Conservation (phyloP, 2,888 invertebrate species). For the Himalopsyche anomala region DNA sequence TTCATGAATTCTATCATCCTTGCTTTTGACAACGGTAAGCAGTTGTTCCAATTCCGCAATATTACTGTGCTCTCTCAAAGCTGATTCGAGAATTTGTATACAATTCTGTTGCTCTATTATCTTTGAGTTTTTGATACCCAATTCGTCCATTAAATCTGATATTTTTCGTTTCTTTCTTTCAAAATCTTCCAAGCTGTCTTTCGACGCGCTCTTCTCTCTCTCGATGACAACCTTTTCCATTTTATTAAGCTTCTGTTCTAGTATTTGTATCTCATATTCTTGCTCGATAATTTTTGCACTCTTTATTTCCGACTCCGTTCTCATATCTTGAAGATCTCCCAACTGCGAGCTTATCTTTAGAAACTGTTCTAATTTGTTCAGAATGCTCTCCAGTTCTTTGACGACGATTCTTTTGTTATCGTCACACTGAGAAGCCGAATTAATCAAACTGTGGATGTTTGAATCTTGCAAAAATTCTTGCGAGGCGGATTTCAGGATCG, state of each 20-base stretch:
- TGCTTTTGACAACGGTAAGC: conserved; percentile 77
- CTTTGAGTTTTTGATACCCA: conserved; percentile 75
- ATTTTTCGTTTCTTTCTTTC: conserved; percentile 71
- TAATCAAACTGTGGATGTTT: conserved; percentile 23
- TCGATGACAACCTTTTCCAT: conserved; percentile 47
- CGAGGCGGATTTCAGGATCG: conserved; percentile 58
- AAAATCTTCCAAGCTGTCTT: conserved; percentile 49
- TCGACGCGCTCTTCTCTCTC: conserved; percentile 51
- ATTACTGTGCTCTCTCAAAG: conserved; percentile 77
- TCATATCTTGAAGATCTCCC: conserved; percentile 66
- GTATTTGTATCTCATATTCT: conserved; percentile 65
- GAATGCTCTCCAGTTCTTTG: conserved; percentile 67
- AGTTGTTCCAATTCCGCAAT: conserved; percentile 79
- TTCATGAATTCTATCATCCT: conserved; percentile 84
- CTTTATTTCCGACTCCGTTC: conserved; percentile 65
- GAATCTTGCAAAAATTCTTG: conserved; percentile 26
- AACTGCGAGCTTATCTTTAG: conserved; percentile 56
- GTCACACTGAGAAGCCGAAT: background rate
- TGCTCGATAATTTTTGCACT: conserved; percentile 66
- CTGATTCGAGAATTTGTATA: conserved; percentile 76
- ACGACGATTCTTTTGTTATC: conserved; percentile 50
- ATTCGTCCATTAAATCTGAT: conserved; percentile 73
- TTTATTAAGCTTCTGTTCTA: conserved; percentile 52
- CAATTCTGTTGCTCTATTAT: conserved; percentile 77
- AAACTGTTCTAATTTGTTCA: conserved; percentile 67